Evolutionary conservation across 1,140 invertebrate species (phyloP), one percentile per base, ranked within the genome.

Genomic region (Drosophila mauritiana): DNA sequence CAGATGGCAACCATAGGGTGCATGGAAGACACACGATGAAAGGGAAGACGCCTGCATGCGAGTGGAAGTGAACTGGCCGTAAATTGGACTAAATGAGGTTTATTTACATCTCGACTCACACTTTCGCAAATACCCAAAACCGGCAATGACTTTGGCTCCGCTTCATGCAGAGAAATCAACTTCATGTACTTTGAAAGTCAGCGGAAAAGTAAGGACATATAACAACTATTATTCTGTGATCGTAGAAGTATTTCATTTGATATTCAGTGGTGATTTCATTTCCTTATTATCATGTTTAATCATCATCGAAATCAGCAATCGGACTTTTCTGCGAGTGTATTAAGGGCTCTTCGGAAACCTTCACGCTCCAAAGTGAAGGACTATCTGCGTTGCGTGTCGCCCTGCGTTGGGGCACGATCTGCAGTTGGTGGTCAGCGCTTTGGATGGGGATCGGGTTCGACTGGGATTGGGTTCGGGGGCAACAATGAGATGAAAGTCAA

Each of bases 361-460:
- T 88, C 83, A 89, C 64, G 84, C 80, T 89, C 62, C 77, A 89
- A 88, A 89, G 76, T 88, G 83, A 88, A 88, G 83, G 83, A 88
- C 84, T 89, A 79, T 59, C 48, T 17, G 64, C 65, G 74, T 83
- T 67, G 80, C 81, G 64, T 64, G 58, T 51, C 20, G 22, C 58
- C 64, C 58, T 68, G 59, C 46, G 59, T 43, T 78, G 73, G 53
- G 59, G 53, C 52, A 55, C 72, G 48, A 76, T 56, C 54, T 53
- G 73, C 48, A 67, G 67, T 67, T 58, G 53, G 72, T 58, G 73
- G 52, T 48, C 27, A 34, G 39, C 22, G 3, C 15, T 51, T 15
- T 1, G 15, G 3, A 34, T 27, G 22, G 31, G 25, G 31, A 20
- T 67, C 20, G 36, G 17, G 36, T 20, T 48, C 31, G 15, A 39